These are phyloP conservation scores for Drosophila mimetica DNA, from an alignment of 2,888 invertebrate species.

Conservation along the genomic window DNA sequence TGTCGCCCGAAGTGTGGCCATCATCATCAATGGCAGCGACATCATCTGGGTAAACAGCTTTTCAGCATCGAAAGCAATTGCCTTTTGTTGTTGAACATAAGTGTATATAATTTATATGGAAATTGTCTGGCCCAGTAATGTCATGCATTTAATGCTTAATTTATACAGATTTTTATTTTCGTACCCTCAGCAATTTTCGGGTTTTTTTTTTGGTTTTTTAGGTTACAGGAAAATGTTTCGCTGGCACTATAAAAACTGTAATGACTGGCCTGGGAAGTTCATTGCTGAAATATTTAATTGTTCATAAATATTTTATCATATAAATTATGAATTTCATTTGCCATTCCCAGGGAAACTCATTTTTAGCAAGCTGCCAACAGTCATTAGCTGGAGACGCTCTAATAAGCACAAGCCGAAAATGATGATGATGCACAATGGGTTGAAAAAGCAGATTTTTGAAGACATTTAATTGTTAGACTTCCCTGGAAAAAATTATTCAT, in stretches of 20 bases:
- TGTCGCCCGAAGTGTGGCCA: conserved; percentile 77
- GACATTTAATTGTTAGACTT: not conserved
- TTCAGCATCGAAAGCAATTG: conserved; percentile 39
- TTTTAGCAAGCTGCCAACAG: conserved; percentile 57
- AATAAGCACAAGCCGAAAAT: conserved; percentile 50
- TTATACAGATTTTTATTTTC: conserved; percentile 65
- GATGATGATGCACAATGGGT: conserved; percentile 17
- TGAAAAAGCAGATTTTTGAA: not conserved
- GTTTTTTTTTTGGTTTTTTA: conserved; percentile 1
- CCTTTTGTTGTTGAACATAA: conserved; percentile 59
- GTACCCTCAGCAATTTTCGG: conserved; percentile 26
- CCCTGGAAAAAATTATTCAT: not conserved
- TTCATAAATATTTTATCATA: conserved; percentile 67
- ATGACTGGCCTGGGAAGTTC: conserved; percentile 24
- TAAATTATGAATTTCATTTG: conserved; percentile 63
- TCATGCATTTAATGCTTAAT: conserved; percentile 73
- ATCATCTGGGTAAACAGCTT: conserved; percentile 15
- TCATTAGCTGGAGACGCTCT: conserved; percentile 58
- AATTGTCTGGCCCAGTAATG: conserved; percentile 65
- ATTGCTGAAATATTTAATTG: conserved; percentile 51
- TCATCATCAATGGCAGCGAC: conserved; percentile 52
- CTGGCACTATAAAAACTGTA: conserved; percentile 10
- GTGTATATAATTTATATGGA: conserved; percentile 77
- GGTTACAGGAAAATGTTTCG: conserved; percentile 19
- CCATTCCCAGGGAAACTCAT: conserved; percentile 46